Evolutionary conservation across 2,888 invertebrate species (phyloP).

Genomic region (Chymomyza amoena): DNA sequence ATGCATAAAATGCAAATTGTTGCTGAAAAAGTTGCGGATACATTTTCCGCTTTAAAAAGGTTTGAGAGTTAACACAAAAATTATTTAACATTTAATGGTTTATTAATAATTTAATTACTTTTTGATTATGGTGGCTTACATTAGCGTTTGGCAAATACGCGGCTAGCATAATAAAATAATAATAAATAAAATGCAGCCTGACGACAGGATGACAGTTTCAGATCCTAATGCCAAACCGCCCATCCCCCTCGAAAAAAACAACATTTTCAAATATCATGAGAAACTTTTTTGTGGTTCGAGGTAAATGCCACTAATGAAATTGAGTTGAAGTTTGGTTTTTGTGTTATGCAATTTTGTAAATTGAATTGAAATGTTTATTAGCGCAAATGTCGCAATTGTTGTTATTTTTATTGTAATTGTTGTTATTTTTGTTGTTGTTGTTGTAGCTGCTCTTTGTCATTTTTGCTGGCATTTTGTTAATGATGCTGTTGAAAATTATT

Average conservation of each 20-base stretch:
- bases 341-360: conserved; percentile 57
- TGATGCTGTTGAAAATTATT: conserved; percentile 55
- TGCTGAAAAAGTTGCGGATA: not conserved
- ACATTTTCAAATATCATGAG: not conserved
- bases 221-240: not conserved
- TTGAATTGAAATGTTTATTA: conserved; percentile 73
- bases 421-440: not conserved
- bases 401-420: conserved; percentile 13
- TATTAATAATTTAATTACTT: conserved; percentile 74
- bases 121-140: conserved; percentile 73
- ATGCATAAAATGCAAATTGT: not conserved
- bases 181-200: conserved; percentile 36
- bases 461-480: conserved; percentile 44
- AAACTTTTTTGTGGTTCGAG: not conserved
- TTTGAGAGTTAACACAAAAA: not conserved
- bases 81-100: conserved; percentile 65
- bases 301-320: conserved; percentile 62
- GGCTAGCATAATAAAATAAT: conserved; percentile 30
- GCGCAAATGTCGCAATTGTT: conserved; percentile 38
- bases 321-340: conserved; percentile 66
- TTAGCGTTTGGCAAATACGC: conserved; percentile 56
- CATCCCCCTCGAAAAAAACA: not conserved
- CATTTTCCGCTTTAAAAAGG: not conserved
- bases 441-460: conserved; percentile 20
- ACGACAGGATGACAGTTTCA: conserved; percentile 10